phyloP scores from a whole-genome alignment of 1,140 invertebrate species.

The Drosophila burlai region DNA sequence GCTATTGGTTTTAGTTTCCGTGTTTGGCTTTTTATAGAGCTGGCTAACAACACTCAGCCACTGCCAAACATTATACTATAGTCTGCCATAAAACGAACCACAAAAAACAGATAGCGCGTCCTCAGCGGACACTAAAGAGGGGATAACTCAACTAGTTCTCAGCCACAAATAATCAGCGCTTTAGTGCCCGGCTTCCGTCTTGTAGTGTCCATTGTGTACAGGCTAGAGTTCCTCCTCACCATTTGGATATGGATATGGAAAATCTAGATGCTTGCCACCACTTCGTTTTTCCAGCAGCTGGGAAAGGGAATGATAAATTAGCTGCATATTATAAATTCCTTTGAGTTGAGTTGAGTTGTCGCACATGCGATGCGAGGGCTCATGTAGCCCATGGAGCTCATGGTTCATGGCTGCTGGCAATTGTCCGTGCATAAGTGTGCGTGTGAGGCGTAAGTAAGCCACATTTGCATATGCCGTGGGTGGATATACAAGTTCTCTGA shows the following conservation, averaged over 20 bases:
- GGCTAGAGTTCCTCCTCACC: background rate
- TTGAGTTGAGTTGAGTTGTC: slow-evolving; percentile 74
- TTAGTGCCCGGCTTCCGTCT: slow-evolving; percentile 49
- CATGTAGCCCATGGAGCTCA: slow-evolving; percentile 42
- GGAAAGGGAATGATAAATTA: slow-evolving; percentile 76
- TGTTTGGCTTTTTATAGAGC: slow-evolving; percentile 18
- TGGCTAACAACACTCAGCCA: slow-evolving; percentile 2
- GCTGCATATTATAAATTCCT: slow-evolving; percentile 81
- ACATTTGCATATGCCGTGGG: slow-evolving; percentile 59
- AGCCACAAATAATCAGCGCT: slow-evolving; percentile 74
- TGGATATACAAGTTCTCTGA: background rate
- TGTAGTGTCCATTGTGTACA: slow-evolving; percentile 34
- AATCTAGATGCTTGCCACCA: slow-evolving; percentile 41
- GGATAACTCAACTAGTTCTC: slow-evolving; percentile 36
- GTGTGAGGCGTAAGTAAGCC: slow-evolving; percentile 57
- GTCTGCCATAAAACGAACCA: slow-evolving; percentile 34
- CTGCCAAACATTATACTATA: slow-evolving; percentile 30
- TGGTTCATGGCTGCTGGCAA: slow-evolving; percentile 55
- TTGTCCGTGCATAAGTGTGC: slow-evolving; percentile 69
- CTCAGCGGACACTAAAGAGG: slow-evolving; percentile 35
- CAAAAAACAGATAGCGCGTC: slow-evolving; percentile 22
- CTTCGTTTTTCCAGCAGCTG: slow-evolving; percentile 16
- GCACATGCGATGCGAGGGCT: slow-evolving; percentile 46
- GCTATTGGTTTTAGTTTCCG: slow-evolving; percentile 45
- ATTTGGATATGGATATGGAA: slow-evolving; percentile 10